Evolutionary conservation across 1,140 invertebrate species (phyloP).

Genomic region (Neotoxoptera formosana): DNA sequence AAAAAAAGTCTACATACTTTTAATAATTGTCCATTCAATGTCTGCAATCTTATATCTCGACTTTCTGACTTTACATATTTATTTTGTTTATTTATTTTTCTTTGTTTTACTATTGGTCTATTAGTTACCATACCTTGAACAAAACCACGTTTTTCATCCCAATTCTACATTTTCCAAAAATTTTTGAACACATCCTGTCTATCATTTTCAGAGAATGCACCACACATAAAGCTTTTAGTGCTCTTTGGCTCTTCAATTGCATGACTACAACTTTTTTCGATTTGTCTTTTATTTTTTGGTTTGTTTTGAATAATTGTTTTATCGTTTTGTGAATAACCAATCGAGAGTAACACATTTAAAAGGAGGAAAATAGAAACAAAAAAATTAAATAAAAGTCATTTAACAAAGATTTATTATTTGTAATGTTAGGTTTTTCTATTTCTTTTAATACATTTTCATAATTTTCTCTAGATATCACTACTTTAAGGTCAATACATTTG

Average conservation of each 20-base stretch:
- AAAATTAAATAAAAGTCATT: not conserved
- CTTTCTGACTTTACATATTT: not conserved
- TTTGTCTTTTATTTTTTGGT: too few species aligned
- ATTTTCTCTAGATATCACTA: too few species aligned
- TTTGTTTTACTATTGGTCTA: constrained; percentile 19
- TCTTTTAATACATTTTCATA: not conserved
- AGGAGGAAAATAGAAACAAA: too few species aligned
- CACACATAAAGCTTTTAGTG: too few species aligned
- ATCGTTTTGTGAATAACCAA: too few species aligned
- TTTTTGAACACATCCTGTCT: too few species aligned
- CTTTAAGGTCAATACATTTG: too few species aligned
- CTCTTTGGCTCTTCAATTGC: too few species aligned
- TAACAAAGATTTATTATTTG: not conserved
- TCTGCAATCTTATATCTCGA: constrained; percentile 3
- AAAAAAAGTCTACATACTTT: constrained; percentile 39
- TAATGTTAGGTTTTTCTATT: not conserved
- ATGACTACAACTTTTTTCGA: too few species aligned
- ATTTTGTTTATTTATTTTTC: not conserved
- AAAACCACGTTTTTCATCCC: constrained; percentile 27
- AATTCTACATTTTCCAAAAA: not conserved
- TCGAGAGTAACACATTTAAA: too few species aligned
- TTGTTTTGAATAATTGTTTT: too few species aligned
- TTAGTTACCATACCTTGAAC: constrained; percentile 27
- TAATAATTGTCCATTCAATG: constrained; percentile 4
- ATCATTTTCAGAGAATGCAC: too few species aligned